phyloP scores from a whole-genome alignment of 2,113 vertebrate species.

The Perca fluviatilis region DNA sequence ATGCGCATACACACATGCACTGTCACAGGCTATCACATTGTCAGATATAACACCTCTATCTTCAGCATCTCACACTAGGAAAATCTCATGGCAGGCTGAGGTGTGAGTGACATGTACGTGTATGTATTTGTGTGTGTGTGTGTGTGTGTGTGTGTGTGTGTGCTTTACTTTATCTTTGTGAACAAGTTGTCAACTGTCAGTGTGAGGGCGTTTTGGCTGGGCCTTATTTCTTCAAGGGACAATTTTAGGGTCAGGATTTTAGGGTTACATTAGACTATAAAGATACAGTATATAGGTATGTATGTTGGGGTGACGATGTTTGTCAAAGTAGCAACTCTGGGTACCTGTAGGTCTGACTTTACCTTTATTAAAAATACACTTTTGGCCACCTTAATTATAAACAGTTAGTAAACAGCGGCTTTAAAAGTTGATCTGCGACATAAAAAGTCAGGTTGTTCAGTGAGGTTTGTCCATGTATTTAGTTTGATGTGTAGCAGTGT shows the following conservation, averaged over 20 bases:
- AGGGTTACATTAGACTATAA: background rate
- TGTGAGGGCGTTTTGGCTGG: background rate
- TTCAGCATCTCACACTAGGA: slow-evolving; percentile 59
- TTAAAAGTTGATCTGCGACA: background rate
- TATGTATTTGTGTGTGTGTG: background rate
- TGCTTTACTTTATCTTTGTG: slow-evolving; percentile 12
- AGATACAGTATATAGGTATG: background rate
- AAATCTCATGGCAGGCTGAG: slow-evolving; percentile 57
- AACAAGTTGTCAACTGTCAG: slow-evolving; percentile 23
- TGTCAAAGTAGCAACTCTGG: background rate
- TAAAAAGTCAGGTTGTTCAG: background rate
- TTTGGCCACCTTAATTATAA: background rate
- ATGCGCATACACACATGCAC: slow-evolving; percentile 10
- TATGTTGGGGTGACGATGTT: background rate
- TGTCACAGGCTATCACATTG: slow-evolving; percentile 53
- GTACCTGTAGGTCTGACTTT: background rate
- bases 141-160: background rate
- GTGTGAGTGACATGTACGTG: slow-evolving; percentile 43
- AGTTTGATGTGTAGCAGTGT: background rate
- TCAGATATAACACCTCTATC: slow-evolving; percentile 74
- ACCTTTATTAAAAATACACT: background rate
- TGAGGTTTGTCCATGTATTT: background rate
- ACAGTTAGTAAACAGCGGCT: background rate
- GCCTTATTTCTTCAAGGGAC: background rate
- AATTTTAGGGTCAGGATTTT: background rate